phyloP scores from a whole-genome alignment of 2,888 invertebrate species.

The Pyrgus malvae region DNA sequence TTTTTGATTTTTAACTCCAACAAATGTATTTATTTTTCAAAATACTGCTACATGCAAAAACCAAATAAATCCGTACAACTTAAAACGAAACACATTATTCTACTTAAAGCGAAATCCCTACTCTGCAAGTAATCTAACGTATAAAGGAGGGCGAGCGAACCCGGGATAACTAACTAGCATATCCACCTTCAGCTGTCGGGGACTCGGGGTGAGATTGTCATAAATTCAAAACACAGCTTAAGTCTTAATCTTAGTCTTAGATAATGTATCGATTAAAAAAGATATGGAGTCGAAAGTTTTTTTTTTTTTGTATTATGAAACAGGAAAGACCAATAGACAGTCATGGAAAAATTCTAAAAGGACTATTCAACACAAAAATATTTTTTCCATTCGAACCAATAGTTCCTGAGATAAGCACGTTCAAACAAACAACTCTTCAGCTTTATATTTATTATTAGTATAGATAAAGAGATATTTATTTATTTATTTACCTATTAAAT shows the following conservation, averaged over 20 bases:
- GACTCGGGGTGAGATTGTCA: slow-evolving; percentile 46
- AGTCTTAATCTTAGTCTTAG: too few species aligned
- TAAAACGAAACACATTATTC: not conserved
- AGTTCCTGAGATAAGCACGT: too few species aligned
- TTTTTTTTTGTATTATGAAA: not conserved
- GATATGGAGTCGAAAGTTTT: slow-evolving; percentile 39
- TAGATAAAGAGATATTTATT: too few species aligned
- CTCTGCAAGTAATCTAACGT: not conserved
- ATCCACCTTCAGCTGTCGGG: not conserved
- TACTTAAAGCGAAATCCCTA: not conserved
- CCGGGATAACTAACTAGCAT: not conserved
- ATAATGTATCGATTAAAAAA: slow-evolving; percentile 55
- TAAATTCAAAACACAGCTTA: slow-evolving; percentile 55
- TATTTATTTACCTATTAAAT: too few species aligned
- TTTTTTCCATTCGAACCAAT: too few species aligned
- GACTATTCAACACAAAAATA: too few species aligned
- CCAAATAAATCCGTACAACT: not conserved
- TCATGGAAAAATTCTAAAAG: not conserved
- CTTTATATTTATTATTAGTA: too few species aligned
- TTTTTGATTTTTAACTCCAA: too few species aligned
- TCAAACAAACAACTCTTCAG: too few species aligned
- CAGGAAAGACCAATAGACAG: too few species aligned
- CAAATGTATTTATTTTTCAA: not conserved
- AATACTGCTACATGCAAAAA: not conserved
- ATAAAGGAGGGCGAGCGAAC: slow-evolving; percentile 2